Percentiles rank a stretch among this genome's conserved stretches.
phyloP scores from a whole-genome alignment of 1,140 invertebrate genomes.

The Euwallacea similis region DNA sequence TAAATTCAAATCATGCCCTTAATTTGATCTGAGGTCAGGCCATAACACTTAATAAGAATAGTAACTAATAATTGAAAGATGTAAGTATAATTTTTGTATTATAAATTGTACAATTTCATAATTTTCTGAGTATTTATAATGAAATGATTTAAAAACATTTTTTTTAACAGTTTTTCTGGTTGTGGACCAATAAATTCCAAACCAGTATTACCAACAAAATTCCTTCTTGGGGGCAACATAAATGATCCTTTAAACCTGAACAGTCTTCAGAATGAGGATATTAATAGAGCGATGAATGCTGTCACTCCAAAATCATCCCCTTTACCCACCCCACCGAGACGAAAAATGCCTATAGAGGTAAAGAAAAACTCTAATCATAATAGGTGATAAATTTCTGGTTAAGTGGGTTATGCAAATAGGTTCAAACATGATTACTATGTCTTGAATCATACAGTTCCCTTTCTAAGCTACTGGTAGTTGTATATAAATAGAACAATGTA shows the following conservation, averaged over 20 bases:
- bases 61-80: background rate
- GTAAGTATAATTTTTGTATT: background rate
- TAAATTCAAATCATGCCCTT: background rate
- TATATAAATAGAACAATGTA: background rate
- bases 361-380: background rate
- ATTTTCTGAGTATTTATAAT: background rate
- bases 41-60: background rate
- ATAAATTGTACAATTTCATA: background rate
- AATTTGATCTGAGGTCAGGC: background rate
- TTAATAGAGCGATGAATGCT: constrained; percentile 82
- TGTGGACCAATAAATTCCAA: constrained; percentile 67
- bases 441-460: background rate
- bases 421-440: background rate
- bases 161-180: constrained; percentile 50
- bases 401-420: background rate
- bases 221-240: constrained; percentile 92
- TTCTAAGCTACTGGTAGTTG: background rate
- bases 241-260: constrained; percentile 93
- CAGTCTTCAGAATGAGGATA: constrained; percentile 86
- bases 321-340: constrained; percentile 79
- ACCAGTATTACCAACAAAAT: constrained; percentile 85
- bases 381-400: background rate
- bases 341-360: constrained; percentile 76
- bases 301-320: constrained; percentile 87
- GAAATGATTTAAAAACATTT: background rate